Base-by-base conservation (phyloP, 2,888 invertebrate genomes). In the Hypomecis atomaria region DNA sequence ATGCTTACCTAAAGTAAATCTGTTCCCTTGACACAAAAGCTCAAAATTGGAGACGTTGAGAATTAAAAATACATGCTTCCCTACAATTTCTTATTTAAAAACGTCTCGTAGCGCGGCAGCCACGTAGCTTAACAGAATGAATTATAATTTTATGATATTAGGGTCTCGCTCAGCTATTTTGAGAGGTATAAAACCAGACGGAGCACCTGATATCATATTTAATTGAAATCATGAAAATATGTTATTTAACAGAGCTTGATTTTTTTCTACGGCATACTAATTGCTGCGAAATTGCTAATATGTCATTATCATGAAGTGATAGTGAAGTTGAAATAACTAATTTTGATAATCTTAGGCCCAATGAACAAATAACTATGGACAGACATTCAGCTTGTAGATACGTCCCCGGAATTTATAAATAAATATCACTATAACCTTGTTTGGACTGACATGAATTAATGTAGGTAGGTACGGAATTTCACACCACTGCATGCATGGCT, bases 131-230 rank as follows among this genome's bases (percentile, higher is more conserved):
- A 13, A 52, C 13, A 11, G 13, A 48, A 40, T 45, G 45, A 55
- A 62, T 59, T 59, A 57, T 45, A 57, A 62, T 59, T 62, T 62
- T 62, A 48, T 59, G 43, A 65, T 54, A 65, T 45, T 59, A 57
- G 10, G 40, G 52, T 59, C 53, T 45, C 56, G 44, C 52, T 52
- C 40, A 48, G 60, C 49, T 48, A 62, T 65, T 56, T 50, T 13
- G 11, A 10, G 50, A 45, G 48, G 38, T 54, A 68, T 60, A 48
- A 59, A 47, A 65, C 44, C 53, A 43, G 33, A 33, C 45, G 37
- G 48, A 45, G 50, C 38, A 55, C 11, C 48, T 59, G 45, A 38
- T 52, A 59, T 59, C 43, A 42, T 43, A 37, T 50, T 59, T 50
- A 52, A 59, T 50, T 59, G 36, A 50, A 50, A 59, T 59, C 60